Base-by-base conservation (phyloP, 2,113 vertebrate genomes). In the Agelaius phoeniceus region DNA sequence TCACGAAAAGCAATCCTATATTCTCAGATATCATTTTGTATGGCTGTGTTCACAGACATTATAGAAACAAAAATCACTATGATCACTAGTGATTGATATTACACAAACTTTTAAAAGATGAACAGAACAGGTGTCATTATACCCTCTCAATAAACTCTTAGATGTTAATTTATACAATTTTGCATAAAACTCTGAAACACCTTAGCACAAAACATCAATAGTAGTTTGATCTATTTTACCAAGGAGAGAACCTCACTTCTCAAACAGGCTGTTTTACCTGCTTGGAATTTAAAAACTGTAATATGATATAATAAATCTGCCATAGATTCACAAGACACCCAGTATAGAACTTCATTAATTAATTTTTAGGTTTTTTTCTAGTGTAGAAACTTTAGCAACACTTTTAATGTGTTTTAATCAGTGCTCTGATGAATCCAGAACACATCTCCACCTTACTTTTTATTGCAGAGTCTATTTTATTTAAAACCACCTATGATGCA, bases 361-460 rank as follows among this genome's bases (percentile, higher is more conserved):
- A 2, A 19, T 62, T 94, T 92, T 86, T 15, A 20, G 22, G 55
- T 86, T 90, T 83, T 2, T 85, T 95, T 51, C 73, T 86, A 22
- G 65, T 90, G 48, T 84, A 98, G 97, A 98, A 93, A 96, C 80
- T 52, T 90, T 98, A 83, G 95, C 94, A 52, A 94, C 96, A 39
- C 94, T 98, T 86, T 69, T 80, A 66, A 49, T 94, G 52, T 98
- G 96, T 73, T 63, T 98, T 94, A 94, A 98, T 27, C 54, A 88
- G 89, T 35, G 96, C 92, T 63, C 75, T 94, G 46, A 91, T 97
- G 44, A 82, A 96, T 63, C 55, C 26, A n/a, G 85, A 97, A 27
- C 93, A 97, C 92, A 97, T 95, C 27, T 93, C 93, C 46, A 77
- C 81, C 69, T 96, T 98, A 62, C 95, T 98, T 95, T 97, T 98